Evolutionary conservation across 2,797 vertebrate species (phyloP).

Genomic region (Halcyon chelicuti): DNA sequence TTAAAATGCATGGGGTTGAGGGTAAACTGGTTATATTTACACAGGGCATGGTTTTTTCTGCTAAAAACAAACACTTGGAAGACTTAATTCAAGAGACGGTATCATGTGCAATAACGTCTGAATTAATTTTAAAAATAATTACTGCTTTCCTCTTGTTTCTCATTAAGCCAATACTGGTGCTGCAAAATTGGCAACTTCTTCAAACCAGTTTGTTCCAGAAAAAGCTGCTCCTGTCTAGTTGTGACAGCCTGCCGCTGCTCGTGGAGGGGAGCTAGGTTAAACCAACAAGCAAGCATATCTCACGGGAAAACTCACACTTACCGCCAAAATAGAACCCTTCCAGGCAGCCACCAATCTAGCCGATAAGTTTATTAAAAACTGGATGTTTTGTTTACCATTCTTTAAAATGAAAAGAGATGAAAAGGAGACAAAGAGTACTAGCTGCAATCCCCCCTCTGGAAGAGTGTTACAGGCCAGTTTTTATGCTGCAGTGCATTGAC

Average conservation of each 20-base stretch:
- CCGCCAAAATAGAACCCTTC: background rate
- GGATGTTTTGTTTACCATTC: background rate
- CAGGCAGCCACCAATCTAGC: background rate
- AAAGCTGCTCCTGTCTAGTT: slow-evolving; percentile 58
- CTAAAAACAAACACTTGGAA: slow-evolving; percentile 35
- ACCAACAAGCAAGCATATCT: slow-evolving; percentile 44
- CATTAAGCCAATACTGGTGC: slow-evolving; percentile 20
- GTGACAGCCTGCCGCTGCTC: slow-evolving; percentile 55
- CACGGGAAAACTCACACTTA: background rate
- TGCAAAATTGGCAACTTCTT: slow-evolving; percentile 55
- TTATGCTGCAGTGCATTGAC: slow-evolving; percentile 62
- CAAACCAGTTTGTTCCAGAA: slow-evolving; percentile 69
- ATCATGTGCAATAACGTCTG: background rate
- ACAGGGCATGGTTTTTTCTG: background rate
- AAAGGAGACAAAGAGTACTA: slow-evolving; percentile 24
- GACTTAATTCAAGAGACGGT: background rate
- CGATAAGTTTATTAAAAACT: background rate
- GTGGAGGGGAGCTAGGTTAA: slow-evolving; percentile 54
- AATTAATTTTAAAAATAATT: slow-evolving; percentile 51
- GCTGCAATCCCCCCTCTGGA: slow-evolving; percentile 42
- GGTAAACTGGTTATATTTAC: slow-evolving; percentile 3
- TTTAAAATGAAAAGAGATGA: slow-evolving; percentile 26
- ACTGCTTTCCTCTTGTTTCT: slow-evolving; percentile 51
- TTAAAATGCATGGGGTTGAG: background rate
- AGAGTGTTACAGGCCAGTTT: slow-evolving; percentile 63